A percentile compares a stretch with the other conserved stretches of the same genome.
phyloP scores from a whole-genome alignment of 2,888 invertebrate species.

The Melieria omissa region DNA sequence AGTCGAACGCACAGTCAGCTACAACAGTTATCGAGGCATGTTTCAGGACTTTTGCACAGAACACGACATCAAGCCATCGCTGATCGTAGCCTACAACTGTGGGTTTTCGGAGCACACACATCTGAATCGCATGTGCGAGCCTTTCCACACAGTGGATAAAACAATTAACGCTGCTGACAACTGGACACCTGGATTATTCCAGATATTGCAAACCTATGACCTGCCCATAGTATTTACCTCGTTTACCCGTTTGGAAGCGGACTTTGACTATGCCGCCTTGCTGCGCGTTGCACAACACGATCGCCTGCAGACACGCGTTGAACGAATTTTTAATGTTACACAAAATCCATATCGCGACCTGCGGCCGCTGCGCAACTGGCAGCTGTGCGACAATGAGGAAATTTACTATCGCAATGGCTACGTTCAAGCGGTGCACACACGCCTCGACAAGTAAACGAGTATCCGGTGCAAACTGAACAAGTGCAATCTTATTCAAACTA shows the following conservation, averaged over 20 bases:
- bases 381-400: slow-evolving; percentile 47
- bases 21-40: slow-evolving; percentile 37
- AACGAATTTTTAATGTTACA: slow-evolving; percentile 45
- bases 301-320: slow-evolving; percentile 41
- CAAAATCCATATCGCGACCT: slow-evolving; percentile 57
- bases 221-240: slow-evolving; percentile 60
- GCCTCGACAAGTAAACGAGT: slow-evolving; percentile 12
- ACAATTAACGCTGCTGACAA: slow-evolving; percentile 25
- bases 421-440: slow-evolving; percentile 51
- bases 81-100: slow-evolving; percentile 57
- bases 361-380: slow-evolving; percentile 54
- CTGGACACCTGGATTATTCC: slow-evolving; percentile 47
- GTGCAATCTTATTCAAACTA: neutral
- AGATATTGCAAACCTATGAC: slow-evolving; percentile 48
- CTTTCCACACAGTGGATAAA: neutral
- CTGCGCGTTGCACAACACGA: slow-evolving; percentile 34
- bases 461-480: neutral
- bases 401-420: slow-evolving; percentile 59
- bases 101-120: slow-evolving; percentile 52
- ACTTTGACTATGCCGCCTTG: slow-evolving; percentile 51
- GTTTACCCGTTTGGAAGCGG: slow-evolving; percentile 50
- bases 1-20: slow-evolving; percentile 37
- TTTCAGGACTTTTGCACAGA: slow-evolving; percentile 48
- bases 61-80: slow-evolving; percentile 42
- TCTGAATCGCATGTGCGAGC: slow-evolving; percentile 5